Percentiles rank a stretch among this genome's conserved stretches.
phyloP scores from a whole-genome alignment of 2,797 vertebrate genomes.

The Sciurus carolinensis region DNA sequence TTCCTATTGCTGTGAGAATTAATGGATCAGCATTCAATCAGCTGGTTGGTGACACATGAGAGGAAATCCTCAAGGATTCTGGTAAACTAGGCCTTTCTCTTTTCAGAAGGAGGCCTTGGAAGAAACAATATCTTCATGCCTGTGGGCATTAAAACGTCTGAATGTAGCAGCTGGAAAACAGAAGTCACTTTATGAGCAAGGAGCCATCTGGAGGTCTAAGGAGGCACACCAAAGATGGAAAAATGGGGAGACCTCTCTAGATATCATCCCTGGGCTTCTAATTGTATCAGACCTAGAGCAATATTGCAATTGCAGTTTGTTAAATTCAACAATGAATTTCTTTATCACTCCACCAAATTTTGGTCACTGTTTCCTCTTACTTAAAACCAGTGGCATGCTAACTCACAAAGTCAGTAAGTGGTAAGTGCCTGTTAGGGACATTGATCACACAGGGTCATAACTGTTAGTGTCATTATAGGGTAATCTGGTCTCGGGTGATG shows the following conservation, averaged over 20 bases:
- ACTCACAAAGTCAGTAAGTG: not conserved
- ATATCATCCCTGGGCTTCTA: not conserved
- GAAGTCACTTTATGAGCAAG: not conserved
- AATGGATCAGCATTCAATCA: not conserved
- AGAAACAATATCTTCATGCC: not conserved
- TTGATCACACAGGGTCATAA: not conserved
- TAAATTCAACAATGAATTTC: not conserved
- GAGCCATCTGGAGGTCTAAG: not conserved
- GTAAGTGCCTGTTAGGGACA: not conserved
- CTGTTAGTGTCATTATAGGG: not conserved
- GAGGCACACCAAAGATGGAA: not conserved
- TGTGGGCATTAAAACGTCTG: not conserved
- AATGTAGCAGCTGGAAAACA: not conserved
- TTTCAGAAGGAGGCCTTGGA: not conserved
- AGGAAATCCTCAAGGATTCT: too few species aligned
- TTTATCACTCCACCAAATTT: not conserved
- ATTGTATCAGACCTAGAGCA: not conserved
- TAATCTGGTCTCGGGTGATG: not conserved
- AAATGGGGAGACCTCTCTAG: not conserved
- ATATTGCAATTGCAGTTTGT: not conserved
- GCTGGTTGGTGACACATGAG: not conserved
- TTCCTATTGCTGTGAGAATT: not conserved
- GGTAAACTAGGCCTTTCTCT: not conserved
- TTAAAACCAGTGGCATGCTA: not conserved
- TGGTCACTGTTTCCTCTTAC: not conserved